Base-by-base conservation (phyloP, 2,797 vertebrate species). In the Neomorphus geoffroyi region DNA sequence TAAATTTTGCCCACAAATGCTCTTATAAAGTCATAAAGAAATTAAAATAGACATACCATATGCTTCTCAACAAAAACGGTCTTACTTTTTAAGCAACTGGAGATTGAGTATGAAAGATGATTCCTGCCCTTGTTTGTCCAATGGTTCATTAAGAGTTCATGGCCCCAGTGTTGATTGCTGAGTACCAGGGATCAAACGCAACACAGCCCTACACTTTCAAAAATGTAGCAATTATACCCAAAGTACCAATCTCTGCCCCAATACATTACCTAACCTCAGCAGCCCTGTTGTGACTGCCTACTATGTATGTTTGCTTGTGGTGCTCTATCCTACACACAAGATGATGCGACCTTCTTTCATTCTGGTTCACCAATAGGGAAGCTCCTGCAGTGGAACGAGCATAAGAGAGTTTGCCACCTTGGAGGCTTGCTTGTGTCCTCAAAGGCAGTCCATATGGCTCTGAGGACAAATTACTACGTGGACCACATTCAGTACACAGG, bases 381-480 rank as follows among this genome's bases (percentile, higher is more conserved):
- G 2, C 1, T 72, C 28, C 32, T 77, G 26, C 21, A 57, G 8
- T 3, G 5, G 5, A 61, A 60, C 3, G 7, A 10, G 8, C 33
- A 10, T 18, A 61, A 82, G 10, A 30, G 26, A 45, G 3, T 17
- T 57, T 61, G 60, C 17, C 18, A 57, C 16, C 35, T 65, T 35
- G 7, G 13, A 37, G 45, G 48, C 21, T 75, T 72, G 10, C 13
- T 46, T 56, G 10, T 51, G 2, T 48, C 7, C 13, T 60, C 26
- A 56, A 64, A 57, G 30, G 24, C 27, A 71, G 39, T 3, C 13
- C 17, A 6, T 17, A 32, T 7, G 0, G 0, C 7, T 56, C 35
- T 53, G n/a, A 80, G 24, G 13, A 53, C 16, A 85, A 60, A 60
- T 32, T 35, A 22, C 7, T 67, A 2, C 10, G 9, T 2, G 4